A percentile compares a stretch with the other conserved stretches of the same genome.
Evolutionary conservation across 2,113 vertebrate species (phyloP).

Genomic region (Cyprinus carpio): DNA sequence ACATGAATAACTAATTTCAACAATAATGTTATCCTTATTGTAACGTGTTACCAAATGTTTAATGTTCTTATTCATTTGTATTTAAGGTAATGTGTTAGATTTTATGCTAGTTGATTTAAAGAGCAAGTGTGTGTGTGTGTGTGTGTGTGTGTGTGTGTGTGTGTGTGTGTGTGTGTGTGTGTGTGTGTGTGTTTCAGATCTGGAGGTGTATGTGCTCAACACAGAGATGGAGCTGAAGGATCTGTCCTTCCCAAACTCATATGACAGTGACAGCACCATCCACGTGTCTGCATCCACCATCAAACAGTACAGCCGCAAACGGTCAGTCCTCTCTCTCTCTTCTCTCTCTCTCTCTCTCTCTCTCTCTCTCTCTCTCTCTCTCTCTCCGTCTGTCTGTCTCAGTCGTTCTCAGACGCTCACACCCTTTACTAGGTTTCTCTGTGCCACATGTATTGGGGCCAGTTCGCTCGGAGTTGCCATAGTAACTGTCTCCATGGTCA

Average conservation of each 20-base stretch:
- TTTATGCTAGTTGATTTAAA: background rate
- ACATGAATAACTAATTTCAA: too few species aligned
- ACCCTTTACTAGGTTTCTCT: background rate
- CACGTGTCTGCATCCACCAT: slow-evolving; percentile 89
- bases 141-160: too few species aligned
- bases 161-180: too few species aligned
- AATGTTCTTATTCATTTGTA: background rate
- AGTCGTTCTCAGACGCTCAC: too few species aligned
- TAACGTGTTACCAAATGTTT: too few species aligned
- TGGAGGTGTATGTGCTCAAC: slow-evolving; percentile 89
- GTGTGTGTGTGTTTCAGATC: too few species aligned
- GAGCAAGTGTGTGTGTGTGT: background rate
- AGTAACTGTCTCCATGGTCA: slow-evolving; percentile 20
- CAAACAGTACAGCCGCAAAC: slow-evolving; percentile 93
- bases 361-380: background rate
- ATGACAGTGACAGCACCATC: slow-evolving; percentile 87
- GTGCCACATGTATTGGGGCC: background rate
- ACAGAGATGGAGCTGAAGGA: slow-evolving; percentile 88
- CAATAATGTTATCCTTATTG: too few species aligned
- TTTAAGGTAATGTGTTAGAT: background rate
- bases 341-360: background rate
- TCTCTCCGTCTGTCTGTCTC: background rate
- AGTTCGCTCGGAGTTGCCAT: background rate
- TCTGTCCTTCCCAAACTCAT: slow-evolving; percentile 88
- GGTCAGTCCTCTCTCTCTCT: slow-evolving; percentile 74